Base-by-base conservation (phyloP, 2,888 invertebrate genomes). In the Caradrina kadenii region DNA sequence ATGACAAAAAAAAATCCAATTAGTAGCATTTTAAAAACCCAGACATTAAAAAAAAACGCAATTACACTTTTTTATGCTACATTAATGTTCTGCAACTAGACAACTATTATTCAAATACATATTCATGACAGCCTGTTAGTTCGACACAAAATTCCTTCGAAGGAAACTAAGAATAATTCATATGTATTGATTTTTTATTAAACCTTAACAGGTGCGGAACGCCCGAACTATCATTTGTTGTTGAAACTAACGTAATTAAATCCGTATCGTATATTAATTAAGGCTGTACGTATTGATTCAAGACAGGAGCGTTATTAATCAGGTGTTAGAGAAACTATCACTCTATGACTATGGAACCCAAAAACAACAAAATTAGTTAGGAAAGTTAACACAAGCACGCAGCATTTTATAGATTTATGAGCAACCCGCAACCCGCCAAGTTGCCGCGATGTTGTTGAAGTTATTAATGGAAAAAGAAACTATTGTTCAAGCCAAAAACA, bases 121-220 rank as follows among this genome's bases (percentile, higher is more conserved):
- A 62, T 68, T 74, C 59, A 69, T 60, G 59, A 17, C 0, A 50
- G n/a, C 45, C 54, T 50, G 26, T n/a, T 63, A 31, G 61, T 55
- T 63, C 21, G 53, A 55, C 45, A 60, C 50, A 17, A 45, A 66
- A 60, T 26, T 55, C 54, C 21, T 60, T 39, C 26, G 48, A 60
- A 52, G n/a, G 53, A 21, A 69, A 2, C 22, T 35, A 53, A 35
- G n/a, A 62, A 69, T 73, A 50, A 73, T 73, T 52, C 8, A 73
- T 48, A 61, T 35, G 6, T 15, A 21, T 42, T 58, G 7, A 2
- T 45, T 71, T 70, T 71, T 72, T 55, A 45, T 42, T 50, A 6
- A 65, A 53, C 21, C 15, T 6, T 39, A 39, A 53, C 53, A 21
- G 17, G n/a, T 59, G 48, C 21, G 3, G 6, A 19, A 48, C 31